Percentiles rank a stretch among this genome's conserved stretches.
Conservation (phyloP, 1,140 invertebrate genomes). For the Brachionus manjavacas region DNA sequence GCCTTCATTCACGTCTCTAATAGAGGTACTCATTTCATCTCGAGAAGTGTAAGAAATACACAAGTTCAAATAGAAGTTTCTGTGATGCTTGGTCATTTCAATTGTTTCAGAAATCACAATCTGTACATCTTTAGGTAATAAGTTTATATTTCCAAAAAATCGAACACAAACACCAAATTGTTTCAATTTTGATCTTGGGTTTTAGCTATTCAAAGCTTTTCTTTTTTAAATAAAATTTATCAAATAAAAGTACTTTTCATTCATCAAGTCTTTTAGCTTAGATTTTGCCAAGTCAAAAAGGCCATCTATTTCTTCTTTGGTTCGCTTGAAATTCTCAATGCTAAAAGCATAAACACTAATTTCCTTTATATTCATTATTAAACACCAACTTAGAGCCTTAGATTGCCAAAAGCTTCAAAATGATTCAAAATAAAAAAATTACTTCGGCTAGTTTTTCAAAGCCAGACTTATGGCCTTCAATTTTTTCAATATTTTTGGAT, state of each 20-base stretch:
- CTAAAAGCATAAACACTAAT: constrained; percentile 98
- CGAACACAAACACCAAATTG: constrained; percentile 79
- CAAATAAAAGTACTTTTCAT: constrained; percentile 67
- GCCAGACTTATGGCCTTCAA: constrained; percentile 82
- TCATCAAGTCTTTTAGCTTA: constrained; percentile 73
- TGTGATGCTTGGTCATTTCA: constrained; percentile 71
- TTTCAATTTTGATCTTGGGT: constrained; percentile 66
- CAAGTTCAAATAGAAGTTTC: background rate
- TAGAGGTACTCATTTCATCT: constrained; percentile 30
- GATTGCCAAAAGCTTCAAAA: background rate
- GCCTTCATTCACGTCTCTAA: background rate
- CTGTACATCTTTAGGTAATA: constrained; percentile 75
- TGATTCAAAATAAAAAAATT: background rate
- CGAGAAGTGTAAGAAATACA: constrained; percentile 8
- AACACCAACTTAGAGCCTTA: constrained; percentile 69
- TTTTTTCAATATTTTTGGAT: constrained; percentile 69
- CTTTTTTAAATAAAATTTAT: background rate
- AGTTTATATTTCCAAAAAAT: constrained; percentile 76
- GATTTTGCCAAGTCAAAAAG: constrained; percentile 80
- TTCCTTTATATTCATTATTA: constrained; percentile 69
- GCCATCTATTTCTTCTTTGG: constrained; percentile 79
- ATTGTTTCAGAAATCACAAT: constrained; percentile 72
- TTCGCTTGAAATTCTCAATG: constrained; percentile 97
- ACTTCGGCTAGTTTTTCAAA: constrained; percentile 87
- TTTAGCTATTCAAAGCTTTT: background rate